Evolutionary conservation across 1,140 invertebrate species (phyloP).

Genomic region (Mylabris phalerata): DNA sequence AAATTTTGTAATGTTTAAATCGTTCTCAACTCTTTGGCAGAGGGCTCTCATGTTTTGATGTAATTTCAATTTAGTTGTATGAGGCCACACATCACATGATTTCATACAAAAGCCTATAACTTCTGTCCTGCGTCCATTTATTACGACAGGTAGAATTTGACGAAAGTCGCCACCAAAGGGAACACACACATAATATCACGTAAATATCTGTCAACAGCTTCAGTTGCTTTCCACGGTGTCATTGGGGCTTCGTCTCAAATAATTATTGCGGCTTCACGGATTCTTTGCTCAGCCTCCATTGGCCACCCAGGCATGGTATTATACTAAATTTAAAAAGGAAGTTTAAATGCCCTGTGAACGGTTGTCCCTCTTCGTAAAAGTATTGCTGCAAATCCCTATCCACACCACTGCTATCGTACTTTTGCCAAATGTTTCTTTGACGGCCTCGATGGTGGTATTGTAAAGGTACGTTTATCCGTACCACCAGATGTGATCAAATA

Average conservation of each 20-base stretch:
- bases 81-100: too few species aligned
- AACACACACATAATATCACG: slow-evolving; percentile 16
- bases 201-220: slow-evolving; percentile 24
- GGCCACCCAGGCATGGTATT: slow-evolving; percentile 19
- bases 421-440: too few species aligned
- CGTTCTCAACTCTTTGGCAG: background rate
- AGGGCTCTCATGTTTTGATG: background rate
- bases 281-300: slow-evolving; percentile 5
- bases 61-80: too few species aligned
- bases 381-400: slow-evolving; percentile 34
- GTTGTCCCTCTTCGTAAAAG: slow-evolving; percentile 29
- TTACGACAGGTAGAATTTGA: background rate
- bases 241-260: slow-evolving; percentile 37
- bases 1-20: too few species aligned
- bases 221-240: slow-evolving; percentile 24
- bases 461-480: too few species aligned
- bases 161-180: background rate
- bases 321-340: slow-evolving; percentile 21
- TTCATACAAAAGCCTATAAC: too few species aligned
- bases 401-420: slow-evolving; percentile 11
- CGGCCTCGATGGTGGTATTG: too few species aligned
- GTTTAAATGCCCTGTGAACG: slow-evolving; percentile 31
- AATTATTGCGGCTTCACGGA: slow-evolving; percentile 23
- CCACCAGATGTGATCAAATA: too few species aligned
- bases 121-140: too few species aligned